phyloP scores from a whole-genome alignment of 2,113 vertebrate species.

The Catharus fuscescens region DNA sequence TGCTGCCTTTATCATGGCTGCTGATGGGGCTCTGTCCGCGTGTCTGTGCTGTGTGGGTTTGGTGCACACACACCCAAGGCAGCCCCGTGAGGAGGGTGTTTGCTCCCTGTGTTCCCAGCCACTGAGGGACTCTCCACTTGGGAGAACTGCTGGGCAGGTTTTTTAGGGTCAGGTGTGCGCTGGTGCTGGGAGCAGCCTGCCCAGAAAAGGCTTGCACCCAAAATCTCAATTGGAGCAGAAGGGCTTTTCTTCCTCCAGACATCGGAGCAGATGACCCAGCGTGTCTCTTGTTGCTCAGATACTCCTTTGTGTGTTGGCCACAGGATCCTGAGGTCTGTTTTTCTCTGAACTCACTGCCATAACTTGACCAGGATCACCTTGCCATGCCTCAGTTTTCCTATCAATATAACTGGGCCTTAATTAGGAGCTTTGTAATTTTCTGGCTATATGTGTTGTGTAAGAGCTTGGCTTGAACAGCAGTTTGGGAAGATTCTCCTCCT shows the following conservation, averaged over 20 bases:
- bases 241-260: neutral
- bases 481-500: neutral
- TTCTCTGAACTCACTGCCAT: neutral
- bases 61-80: neutral
- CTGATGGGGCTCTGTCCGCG: neutral
- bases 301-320: neutral
- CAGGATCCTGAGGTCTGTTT: neutral
- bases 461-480: neutral
- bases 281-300: neutral
- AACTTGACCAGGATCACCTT: neutral
- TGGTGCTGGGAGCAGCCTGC: neutral
- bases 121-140: too few species aligned
- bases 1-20: neutral
- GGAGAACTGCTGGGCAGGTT: neutral
- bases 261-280: neutral
- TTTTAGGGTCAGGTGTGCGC: neutral
- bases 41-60: neutral
- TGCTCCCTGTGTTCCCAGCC: rapidly evolving
- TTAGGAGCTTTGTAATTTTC: neutral
- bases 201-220: neutral
- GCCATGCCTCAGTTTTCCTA: neutral
- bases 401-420: neutral
- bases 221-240: neutral
- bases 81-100: neutral
- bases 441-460: neutral